Evolutionary conservation across 2,113 vertebrate genomes (phyloP).

Genomic region (Plecotus auritus): DNA sequence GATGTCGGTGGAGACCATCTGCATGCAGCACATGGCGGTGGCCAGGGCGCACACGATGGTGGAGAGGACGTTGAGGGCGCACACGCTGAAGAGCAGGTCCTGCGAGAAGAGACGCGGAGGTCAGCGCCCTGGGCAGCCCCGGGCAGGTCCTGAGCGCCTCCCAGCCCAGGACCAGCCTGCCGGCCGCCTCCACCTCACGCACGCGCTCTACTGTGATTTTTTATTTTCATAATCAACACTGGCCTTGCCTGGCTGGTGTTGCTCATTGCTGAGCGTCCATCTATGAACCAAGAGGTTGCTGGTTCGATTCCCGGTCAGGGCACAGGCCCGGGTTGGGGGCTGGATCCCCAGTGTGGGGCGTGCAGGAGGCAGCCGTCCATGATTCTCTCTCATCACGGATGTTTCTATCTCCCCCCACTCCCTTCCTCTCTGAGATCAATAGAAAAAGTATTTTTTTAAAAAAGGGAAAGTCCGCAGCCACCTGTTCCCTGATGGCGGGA

Average conservation of each 20-base stretch:
- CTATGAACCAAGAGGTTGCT: not conserved
- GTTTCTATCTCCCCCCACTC: not conserved
- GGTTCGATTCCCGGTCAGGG: not conserved
- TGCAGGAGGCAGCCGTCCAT: no score
- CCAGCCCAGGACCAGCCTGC: not conserved
- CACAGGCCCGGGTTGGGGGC: not conserved
- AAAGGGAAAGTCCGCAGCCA: not conserved
- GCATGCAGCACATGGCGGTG: conserved; percentile 99
- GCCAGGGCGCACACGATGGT: conserved; percentile 98
- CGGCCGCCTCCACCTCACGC: not conserved
- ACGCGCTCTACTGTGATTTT: not conserved
- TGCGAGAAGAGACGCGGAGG: conserved; percentile 71
- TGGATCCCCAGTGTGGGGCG: no score
- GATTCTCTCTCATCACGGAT: not conserved
- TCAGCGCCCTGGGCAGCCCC: conserved; percentile 49
- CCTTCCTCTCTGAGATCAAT: not conserved
- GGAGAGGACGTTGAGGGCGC: conserved; percentile 97
- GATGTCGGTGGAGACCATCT: conserved; percentile 98
- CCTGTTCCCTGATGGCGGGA: not conserved
- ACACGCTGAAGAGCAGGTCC: conserved; percentile 98
- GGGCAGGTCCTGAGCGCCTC: conserved; percentile 10
- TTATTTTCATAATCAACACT: no score
- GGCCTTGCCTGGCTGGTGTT: not conserved
- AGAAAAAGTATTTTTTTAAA: not conserved
- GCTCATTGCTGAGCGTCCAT: not conserved